phyloP scores from a whole-genome alignment of 2,113 vertebrate species.

The Barnardius zonarius region DNA sequence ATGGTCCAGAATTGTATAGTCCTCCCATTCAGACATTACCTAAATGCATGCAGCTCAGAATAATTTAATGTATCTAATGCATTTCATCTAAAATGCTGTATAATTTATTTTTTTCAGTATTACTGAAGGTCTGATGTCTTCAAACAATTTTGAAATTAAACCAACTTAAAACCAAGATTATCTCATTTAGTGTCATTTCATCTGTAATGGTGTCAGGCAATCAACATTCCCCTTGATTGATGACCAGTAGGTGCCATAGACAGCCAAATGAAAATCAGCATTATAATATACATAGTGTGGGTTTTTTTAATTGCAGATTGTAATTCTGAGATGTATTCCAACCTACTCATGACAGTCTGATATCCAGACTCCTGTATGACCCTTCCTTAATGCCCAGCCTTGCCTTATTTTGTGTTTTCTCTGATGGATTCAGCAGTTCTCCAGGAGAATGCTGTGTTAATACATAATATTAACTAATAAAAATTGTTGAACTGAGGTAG shows the following conservation, averaged over 20 bases:
- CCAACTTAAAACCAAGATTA: background rate
- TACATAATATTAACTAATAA: background rate
- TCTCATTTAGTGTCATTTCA: background rate
- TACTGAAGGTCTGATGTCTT: background rate
- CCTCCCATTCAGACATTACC: background rate
- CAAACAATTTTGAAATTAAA: background rate
- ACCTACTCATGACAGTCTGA: background rate
- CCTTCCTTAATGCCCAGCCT: background rate
- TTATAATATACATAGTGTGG: background rate
- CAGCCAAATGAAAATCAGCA: background rate
- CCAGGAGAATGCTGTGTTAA: background rate
- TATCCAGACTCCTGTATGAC: background rate
- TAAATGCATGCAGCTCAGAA: background rate
- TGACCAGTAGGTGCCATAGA: background rate
- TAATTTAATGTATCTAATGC: background rate
- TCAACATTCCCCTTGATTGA: background rate
- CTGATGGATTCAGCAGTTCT: background rate
- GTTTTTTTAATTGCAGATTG: background rate
- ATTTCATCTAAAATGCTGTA: background rate
- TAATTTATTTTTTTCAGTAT: background rate
- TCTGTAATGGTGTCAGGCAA: background rate
- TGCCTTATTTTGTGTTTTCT: background rate
- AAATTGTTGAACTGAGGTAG: background rate
- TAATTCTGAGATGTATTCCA: background rate
- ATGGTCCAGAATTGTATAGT: background rate